A percentile compares a stretch with the other conserved stretches of the same genome.
Evolutionary conservation across 1,140 invertebrate species (phyloP).

Genomic region (Diorhabda carinulata): DNA sequence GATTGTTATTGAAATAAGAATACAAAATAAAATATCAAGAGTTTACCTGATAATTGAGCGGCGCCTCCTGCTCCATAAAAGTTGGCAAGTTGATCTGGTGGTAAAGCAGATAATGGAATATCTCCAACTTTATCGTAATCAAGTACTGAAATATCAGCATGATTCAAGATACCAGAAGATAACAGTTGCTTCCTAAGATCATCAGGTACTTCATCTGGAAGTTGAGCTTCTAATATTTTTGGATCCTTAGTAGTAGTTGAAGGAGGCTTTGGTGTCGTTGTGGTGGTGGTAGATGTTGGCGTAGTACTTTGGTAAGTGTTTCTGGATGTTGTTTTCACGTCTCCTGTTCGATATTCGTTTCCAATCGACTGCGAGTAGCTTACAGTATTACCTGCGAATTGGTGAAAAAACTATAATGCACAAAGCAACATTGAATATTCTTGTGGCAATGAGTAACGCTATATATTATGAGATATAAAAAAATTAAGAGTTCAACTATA

Average conservation of each 20-base stretch:
- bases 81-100: constrained; percentile 80
- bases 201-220: constrained; percentile 83
- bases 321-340: too few relatives aligned
- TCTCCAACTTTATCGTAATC: constrained; percentile 87
- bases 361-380: too few relatives aligned
- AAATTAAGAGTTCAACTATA: too few relatives aligned
- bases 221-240: constrained; percentile 55
- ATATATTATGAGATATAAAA: too few relatives aligned
- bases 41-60: constrained; percentile 51
- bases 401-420: too few relatives aligned
- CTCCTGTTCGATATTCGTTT: too few relatives aligned
- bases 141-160: constrained; percentile 79
- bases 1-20: neutral
- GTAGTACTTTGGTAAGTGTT: neutral
- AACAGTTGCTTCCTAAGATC: constrained; percentile 76
- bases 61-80: constrained; percentile 74
- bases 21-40: neutral
- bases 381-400: too few relatives aligned
- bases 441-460: too few relatives aligned
- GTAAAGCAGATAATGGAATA: constrained; percentile 74
- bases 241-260: constrained; percentile 46
- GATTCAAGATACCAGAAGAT: constrained; percentile 79
- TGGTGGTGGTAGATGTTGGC: constrained; percentile 44
- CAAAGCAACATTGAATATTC: too few relatives aligned
- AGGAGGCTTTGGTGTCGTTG: constrained; percentile 42